These are phyloP conservation scores for Atherix ibis DNA, from an alignment of 2,888 invertebrate genomes.

Conservation along the genomic window DNA sequence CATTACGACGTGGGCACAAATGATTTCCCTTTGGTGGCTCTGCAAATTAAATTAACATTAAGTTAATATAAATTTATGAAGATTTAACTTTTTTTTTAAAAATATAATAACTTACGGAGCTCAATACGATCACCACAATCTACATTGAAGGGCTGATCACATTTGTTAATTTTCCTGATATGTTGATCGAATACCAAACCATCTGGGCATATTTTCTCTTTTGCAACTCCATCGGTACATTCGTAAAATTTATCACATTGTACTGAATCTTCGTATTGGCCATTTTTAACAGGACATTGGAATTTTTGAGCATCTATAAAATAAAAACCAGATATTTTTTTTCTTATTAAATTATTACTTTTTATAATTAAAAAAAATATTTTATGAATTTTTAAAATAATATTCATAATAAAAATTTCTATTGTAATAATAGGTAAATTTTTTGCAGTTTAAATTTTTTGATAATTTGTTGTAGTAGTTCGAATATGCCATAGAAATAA, in stretches of 20 bases:
- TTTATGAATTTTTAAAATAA: not conserved
- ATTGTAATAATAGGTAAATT: not conserved
- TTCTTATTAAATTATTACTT: too few species aligned
- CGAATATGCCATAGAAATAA: too few species aligned
- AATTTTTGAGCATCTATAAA: conserved; percentile 33
- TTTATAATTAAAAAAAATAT: not conserved
- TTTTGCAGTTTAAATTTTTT: too few species aligned
- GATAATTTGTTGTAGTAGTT: too few species aligned
- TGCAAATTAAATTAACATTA: conserved; percentile 33
- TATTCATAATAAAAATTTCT: not conserved
- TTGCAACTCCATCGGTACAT: conserved; percentile 55
- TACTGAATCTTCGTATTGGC: conserved; percentile 59
- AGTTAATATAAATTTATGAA: not conserved
- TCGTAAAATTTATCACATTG: conserved; percentile 82
- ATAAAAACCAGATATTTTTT: too few species aligned
- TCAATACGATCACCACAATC: conserved; percentile 79
- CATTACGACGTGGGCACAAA: conserved; percentile 70
- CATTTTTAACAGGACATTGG: conserved; percentile 67
- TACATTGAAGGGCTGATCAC: conserved; percentile 84
- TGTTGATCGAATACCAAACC: conserved; percentile 76
- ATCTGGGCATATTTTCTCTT: conserved; percentile 68
- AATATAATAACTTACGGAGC: conserved; percentile 65
- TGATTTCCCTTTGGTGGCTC: conserved; percentile 58
- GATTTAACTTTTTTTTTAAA: not conserved
- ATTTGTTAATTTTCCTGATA: conserved; percentile 76